Base-by-base conservation (phyloP, 2,888 invertebrate genomes). In the Dioctria linearis region DNA sequence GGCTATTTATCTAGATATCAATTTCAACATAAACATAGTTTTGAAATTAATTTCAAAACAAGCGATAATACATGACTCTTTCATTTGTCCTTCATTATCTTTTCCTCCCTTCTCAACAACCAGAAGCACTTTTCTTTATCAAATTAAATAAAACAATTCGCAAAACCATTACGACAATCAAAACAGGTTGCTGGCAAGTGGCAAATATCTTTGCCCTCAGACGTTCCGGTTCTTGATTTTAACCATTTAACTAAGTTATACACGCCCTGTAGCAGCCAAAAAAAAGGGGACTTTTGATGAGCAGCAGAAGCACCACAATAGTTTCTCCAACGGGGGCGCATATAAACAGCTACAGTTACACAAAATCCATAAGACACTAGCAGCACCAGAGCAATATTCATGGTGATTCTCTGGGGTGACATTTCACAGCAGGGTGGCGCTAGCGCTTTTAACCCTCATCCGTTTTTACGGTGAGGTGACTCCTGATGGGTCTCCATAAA, bases 331-430 rank as follows among this genome's bases (percentile, higher is more conserved):
- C 43, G 79, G 79, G 67, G 25, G 25, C 25, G 25, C 25, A 25
- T 25, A 25, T 51, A 79, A 37, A 63, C 63, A 13, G 8, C 3
- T 3, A 61, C 49, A n/a, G 25, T 37, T 39, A 49, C 63, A 63
- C 3, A 61, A 63, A 76, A 61, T 39, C 76, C 76, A 63, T 76
- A 76, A 76, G 76, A 76, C 63, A 76, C 63, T 2, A 25, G 25
- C 25, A 25, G 25, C 1, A 25, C 25, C 37, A 25, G 46, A 63
- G 49, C 49, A 63, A 61, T 61, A 49, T 76, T 37, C 46, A 76
- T n/a, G n/a, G 63, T 13, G n/a, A 37, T 67, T 82, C 84, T 84
- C 84, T 78, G 71, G 84, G 83, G 84, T 84, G 83, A 84, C 83
- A 83, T 84, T 83, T 81, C 81, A 83, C 83, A 84, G 83, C 83